Evolutionary conservation across 2,113 vertebrate species (phyloP), one percentile per base, ranked within the genome.

Genomic region (Calonectris borealis): DNA sequence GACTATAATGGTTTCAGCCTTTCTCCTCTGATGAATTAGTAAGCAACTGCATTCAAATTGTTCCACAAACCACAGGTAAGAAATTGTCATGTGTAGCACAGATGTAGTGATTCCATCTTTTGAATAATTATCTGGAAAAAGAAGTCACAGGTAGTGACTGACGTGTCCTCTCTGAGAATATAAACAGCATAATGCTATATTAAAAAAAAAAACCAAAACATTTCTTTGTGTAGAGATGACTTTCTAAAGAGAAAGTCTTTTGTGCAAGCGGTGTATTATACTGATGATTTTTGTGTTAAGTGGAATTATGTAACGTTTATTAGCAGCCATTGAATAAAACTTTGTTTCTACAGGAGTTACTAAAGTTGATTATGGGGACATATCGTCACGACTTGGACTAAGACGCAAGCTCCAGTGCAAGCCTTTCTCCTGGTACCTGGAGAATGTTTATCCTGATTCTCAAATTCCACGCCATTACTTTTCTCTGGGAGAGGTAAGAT

Each of bases 401-500:
- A 99, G 99, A 97, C 99, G 99, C 95, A 99, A 99, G 96, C 98
- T 99, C 82, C 99, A 99, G 77, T 99, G 99, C 98, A 99, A 98
- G 96, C 99, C 99, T 71, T 99, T 99, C 98, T 99, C 99, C 77
- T 99, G 99, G 99, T 99, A 99, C 98, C 98, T 99, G 82, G 99
- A 99, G 97, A 99, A 98, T 91, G 98, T 99, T 97, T 99, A 99
- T 98, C 99, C 99, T 5, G 99, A 99, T 98, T 99, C 99, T 49
- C 99, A 99, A 98, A 99, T 99, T 97, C 99, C 99, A 93, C 98
- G 99, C 38, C 99, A 99, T 97, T 99, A 99, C 96, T 99, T 99
- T 98, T 99, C 99, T 86, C 97, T 99, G 92, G 99, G 99, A 98
- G 99, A 99, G 99, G 99, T 99, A 98, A 96, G 64, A 62, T 86